Evolutionary conservation across 2,113 vertebrate genomes (phyloP).

Genomic region (Rhombomys opimus): DNA sequence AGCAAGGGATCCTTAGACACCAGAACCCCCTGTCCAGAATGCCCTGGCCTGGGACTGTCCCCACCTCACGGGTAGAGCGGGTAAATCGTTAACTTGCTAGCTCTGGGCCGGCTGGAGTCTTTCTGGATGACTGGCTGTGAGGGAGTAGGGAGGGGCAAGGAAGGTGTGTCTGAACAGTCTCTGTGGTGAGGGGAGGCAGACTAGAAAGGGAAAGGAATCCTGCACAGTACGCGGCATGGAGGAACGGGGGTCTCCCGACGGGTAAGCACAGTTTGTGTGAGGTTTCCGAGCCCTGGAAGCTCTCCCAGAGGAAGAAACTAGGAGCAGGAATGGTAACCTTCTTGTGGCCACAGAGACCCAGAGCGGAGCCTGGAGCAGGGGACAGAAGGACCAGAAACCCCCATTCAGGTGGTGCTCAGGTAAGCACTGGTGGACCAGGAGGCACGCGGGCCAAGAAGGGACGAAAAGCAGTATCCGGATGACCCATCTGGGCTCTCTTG

Average conservation of each 20-base stretch:
- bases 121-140: constrained; percentile 70
- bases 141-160: not conserved
- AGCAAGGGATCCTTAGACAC: not conserved
- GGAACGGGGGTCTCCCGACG: constrained; percentile 70
- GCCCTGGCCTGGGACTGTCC: constrained; percentile 15
- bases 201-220: not conserved
- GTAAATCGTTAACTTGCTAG: constrained; percentile 82
- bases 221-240: constrained; percentile 67
- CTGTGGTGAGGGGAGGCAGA: not conserved
- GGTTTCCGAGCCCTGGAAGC: not conserved
- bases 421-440: constrained; percentile 44
- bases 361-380: constrained; percentile 42
- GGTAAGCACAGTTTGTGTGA: constrained; percentile 50
- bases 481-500: not conserved
- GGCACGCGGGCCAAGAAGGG: not conserved
- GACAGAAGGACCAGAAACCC: constrained; percentile 62
- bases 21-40: not conserved
- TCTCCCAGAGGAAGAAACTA: not conserved
- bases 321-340: not conserved
- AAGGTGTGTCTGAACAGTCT: not conserved
- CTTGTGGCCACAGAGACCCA: constrained; percentile 68
- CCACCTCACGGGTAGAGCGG: not conserved
- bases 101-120: constrained; percentile 37
- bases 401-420: constrained; percentile 87
- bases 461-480: not conserved